Percentiles rank a stretch among this genome's conserved stretches.
phyloP scores from a whole-genome alignment of 2,888 invertebrate genomes.

The Myopa tessellatipennis region DNA sequence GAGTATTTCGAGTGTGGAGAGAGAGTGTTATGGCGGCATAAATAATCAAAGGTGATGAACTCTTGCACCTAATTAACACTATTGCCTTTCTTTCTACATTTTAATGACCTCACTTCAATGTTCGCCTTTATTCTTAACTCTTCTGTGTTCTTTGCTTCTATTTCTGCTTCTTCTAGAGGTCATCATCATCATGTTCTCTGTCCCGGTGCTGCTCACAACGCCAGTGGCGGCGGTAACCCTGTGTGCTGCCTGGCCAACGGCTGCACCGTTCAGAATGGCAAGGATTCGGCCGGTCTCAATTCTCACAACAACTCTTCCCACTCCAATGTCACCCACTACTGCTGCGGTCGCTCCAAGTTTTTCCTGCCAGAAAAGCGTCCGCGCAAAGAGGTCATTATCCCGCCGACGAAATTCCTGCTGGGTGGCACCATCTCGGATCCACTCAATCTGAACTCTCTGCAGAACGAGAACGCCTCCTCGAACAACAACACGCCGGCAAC shows the following conservation, averaged over 20 bases:
- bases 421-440: constrained; percentile 97
- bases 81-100: background rate
- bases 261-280: constrained; percentile 50
- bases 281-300: constrained; percentile 39
- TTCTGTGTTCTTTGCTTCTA: background rate
- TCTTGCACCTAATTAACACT: too few relatives aligned
- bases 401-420: constrained; percentile 89
- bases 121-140: background rate
- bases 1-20: constrained; percentile 38
- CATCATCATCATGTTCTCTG: constrained; percentile 62
- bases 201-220: constrained; percentile 54
- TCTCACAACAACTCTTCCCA: constrained; percentile 40
- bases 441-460: constrained; percentile 90
- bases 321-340: constrained; percentile 54
- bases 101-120: too few relatives aligned
- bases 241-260: constrained; percentile 57
- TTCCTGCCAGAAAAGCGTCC: constrained; percentile 80
- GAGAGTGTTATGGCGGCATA: too few relatives aligned
- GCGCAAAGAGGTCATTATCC: constrained; percentile 81
- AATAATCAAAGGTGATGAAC: too few relatives aligned
- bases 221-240: constrained; percentile 52
- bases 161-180: constrained; percentile 37
- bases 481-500: constrained; percentile 82
- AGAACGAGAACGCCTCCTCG: constrained; percentile 81
- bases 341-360: constrained; percentile 73